These are phyloP conservation scores for Acrocephalus scirpaceus DNA, from an alignment of 2,797 vertebrate genomes.

Conservation along the genomic window DNA sequence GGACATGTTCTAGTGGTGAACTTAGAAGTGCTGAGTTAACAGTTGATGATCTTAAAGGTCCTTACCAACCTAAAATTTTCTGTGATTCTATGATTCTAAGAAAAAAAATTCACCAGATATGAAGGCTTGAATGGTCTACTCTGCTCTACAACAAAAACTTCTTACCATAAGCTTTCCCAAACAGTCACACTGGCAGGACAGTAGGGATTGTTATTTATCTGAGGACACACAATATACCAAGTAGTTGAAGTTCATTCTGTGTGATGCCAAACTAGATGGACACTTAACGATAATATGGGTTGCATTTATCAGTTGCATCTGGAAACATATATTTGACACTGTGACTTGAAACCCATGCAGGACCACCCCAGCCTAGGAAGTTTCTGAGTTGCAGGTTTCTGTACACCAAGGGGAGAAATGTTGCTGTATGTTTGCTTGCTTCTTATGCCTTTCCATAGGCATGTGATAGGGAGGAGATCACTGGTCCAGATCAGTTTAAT, in stretches of 20 bases:
- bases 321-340: not conserved
- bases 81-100: not conserved
- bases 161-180: not conserved
- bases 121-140: not conserved
- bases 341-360: not conserved
- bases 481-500: not conserved
- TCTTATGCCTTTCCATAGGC: not conserved
- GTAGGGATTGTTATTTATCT: not conserved
- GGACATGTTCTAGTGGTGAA: not conserved
- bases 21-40: not conserved
- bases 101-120: not conserved
- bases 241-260: not conserved
- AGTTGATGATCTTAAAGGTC: not conserved
- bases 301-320: not conserved
- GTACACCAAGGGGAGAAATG: not conserved
- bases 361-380: not conserved
- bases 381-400: not conserved
- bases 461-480: not conserved
- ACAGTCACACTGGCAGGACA: not conserved
- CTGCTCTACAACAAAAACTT: not conserved
- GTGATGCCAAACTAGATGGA: not conserved
- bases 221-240: not conserved
- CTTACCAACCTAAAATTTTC: not conserved
- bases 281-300: accelerated
- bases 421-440: not conserved